Percentiles rank a stretch among this genome's conserved stretches.
phyloP scores from a whole-genome alignment of 2,113 vertebrate genomes.

The Equus quagga region DNA sequence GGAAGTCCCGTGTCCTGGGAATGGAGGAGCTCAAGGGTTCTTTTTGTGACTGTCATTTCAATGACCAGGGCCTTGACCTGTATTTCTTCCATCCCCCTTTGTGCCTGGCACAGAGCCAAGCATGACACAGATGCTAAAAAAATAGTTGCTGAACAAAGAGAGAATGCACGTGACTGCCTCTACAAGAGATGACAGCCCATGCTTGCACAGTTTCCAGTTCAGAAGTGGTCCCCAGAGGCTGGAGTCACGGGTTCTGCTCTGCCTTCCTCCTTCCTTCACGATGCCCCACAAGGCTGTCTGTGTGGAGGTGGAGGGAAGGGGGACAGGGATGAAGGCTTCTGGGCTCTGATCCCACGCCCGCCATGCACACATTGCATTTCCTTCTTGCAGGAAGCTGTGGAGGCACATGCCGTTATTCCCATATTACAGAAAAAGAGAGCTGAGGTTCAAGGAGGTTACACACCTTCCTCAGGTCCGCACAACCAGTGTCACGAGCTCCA shows the following conservation, averaged over 20 bases:
- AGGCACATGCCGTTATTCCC: fast-evolving
- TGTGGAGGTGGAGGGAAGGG: too few relatives aligned
- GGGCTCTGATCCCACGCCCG: background rate
- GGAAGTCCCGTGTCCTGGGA: background rate
- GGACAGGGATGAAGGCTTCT: background rate
- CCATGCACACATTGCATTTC: background rate
- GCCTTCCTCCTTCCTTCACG: background rate
- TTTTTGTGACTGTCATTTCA: fast-evolving
- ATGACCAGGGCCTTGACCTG: background rate
- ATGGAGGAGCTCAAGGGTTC: background rate
- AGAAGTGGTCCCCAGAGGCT: too few relatives aligned
- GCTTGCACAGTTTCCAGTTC: background rate
- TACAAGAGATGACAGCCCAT: fast-evolving
- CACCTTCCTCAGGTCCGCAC: background rate
- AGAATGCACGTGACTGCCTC: background rate
- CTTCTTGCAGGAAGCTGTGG: background rate
- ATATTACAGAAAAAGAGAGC: background rate
- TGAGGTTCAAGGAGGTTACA: background rate
- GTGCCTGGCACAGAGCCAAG: background rate
- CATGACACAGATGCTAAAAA: fast-evolving
- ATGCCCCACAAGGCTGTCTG: too few relatives aligned
- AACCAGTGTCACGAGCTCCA: background rate
- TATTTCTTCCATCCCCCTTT: background rate
- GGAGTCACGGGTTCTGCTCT: background rate
- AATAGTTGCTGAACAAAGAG: background rate